These are phyloP conservation scores for Siniperca knerii DNA, from an alignment of 2,113 vertebrate genomes.

Conservation along the genomic window DNA sequence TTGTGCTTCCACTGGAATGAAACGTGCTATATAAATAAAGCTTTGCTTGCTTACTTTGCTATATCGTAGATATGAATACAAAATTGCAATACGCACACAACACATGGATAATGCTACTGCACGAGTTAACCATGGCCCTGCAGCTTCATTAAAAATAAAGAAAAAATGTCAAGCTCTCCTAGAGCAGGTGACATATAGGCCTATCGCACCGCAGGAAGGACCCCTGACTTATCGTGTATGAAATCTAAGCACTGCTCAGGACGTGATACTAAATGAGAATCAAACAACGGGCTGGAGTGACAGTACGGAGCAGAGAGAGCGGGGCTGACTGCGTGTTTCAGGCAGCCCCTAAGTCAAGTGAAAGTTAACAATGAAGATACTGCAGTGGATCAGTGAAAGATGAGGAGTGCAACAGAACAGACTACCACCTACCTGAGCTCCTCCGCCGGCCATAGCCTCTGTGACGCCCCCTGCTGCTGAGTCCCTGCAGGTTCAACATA, in stretches of 20 bases:
- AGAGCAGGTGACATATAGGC: background rate
- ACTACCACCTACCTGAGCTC: constrained; percentile 39
- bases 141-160: background rate
- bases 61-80: too few relatives aligned
- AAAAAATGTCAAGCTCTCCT: background rate
- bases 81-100: background rate
- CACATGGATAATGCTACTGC: background rate
- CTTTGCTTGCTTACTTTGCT: too few relatives aligned
- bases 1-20: too few relatives aligned
- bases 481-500: constrained; percentile 49
- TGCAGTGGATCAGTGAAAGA: background rate
- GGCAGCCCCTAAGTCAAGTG: background rate
- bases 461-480: constrained; percentile 1
- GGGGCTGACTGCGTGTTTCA: background rate
- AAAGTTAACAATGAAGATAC: background rate
- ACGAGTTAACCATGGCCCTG: background rate
- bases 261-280: background rate
- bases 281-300: background rate
- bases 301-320: background rate
- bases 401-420: background rate
- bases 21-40: too few relatives aligned
- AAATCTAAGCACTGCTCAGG: background rate
- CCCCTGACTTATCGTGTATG: background rate
- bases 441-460: background rate
- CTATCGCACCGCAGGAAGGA: background rate